phyloP scores from a whole-genome alignment of 2,113 vertebrate genomes.

The Rattus rattus region DNA sequence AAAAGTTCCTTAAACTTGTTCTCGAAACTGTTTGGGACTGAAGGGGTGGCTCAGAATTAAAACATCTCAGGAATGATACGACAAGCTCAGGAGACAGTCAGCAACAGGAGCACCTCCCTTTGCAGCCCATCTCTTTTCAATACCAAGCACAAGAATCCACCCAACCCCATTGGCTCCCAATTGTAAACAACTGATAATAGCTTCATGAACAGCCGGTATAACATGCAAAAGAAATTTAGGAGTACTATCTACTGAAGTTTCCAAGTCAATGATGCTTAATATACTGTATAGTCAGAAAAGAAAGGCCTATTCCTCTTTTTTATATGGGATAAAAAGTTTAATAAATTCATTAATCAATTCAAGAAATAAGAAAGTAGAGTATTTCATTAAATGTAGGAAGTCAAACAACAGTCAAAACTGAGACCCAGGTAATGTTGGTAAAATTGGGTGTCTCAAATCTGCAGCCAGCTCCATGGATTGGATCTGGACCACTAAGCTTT shows the following conservation, averaged over 20 bases:
- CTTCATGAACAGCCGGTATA: neutral
- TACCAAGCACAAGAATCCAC: neutral
- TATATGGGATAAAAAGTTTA: too few species aligned
- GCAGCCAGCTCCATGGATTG: too few species aligned
- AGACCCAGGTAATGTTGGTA: too few species aligned
- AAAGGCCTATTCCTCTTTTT: conserved; percentile 27
- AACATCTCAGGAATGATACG: neutral
- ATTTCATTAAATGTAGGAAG: too few species aligned
- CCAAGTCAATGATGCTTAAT: conserved; percentile 41
- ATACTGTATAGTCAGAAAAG: conserved; percentile 24
- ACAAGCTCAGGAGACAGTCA: neutral
- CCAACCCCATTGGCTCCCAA: neutral
- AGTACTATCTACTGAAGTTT: conserved; percentile 2
- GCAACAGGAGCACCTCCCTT: neutral
- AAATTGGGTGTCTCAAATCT: too few species aligned
- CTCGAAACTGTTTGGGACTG: neutral
- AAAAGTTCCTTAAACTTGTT: neutral
- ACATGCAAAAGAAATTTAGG: neutral
- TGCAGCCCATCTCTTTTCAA: neutral
- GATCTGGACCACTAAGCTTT: too few species aligned
- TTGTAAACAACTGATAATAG: conserved; percentile 20
- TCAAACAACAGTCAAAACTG: too few species aligned
- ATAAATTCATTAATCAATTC: too few species aligned
- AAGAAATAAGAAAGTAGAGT: too few species aligned
- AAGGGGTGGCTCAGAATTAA: neutral